phyloP scores from a whole-genome alignment of 2,113 vertebrate genomes.

The Nesogale talazaci region DNA sequence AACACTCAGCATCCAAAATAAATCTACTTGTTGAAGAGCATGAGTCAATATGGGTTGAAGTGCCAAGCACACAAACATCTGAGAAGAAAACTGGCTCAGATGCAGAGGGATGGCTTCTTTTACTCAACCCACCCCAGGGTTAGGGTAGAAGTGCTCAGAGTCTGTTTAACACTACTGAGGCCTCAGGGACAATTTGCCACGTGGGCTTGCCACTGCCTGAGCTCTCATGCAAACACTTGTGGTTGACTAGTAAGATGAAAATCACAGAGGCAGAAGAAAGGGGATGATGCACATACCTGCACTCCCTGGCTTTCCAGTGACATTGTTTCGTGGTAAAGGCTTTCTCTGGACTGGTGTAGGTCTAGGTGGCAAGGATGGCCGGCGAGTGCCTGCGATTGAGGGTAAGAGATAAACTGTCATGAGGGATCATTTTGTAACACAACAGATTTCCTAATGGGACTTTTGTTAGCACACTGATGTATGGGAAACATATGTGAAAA shows the following conservation, averaged over 20 bases:
- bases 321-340: slow-evolving; percentile 84
- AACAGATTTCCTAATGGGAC: background rate
- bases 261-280: background rate
- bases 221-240: background rate
- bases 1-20: background rate
- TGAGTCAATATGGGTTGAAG: background rate
- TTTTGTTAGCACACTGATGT: background rate
- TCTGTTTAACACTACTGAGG: background rate
- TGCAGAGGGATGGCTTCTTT: background rate
- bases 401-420: slow-evolving; percentile 73
- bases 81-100: background rate
- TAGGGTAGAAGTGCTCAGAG: background rate
- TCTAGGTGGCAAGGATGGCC: slow-evolving; percentile 76
- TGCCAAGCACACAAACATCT: background rate
- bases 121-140: background rate
- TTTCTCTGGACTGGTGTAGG: slow-evolving; percentile 84
- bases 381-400: slow-evolving; percentile 70
- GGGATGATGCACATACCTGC: slow-evolving; percentile 79
- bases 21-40: background rate
- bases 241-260: background rate
- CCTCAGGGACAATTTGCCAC: background rate
- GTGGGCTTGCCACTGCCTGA: background rate
- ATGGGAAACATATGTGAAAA: background rate
- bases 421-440: background rate
- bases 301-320: slow-evolving; percentile 88